Base-by-base conservation (phyloP, 2,113 vertebrate species). In the Seriola rivoliana region DNA sequence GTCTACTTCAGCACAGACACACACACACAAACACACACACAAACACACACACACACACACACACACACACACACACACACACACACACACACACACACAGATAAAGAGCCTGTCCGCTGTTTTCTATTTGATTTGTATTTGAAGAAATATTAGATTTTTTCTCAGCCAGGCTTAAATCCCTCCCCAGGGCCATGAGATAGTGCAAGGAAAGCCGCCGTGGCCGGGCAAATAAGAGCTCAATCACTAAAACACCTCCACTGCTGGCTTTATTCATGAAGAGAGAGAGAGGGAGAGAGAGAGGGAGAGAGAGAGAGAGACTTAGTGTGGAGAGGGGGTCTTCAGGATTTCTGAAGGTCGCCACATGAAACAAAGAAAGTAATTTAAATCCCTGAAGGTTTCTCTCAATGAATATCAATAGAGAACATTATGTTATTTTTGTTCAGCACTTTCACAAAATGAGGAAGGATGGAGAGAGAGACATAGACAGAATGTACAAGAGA, bases 41-140 rank as follows among this genome's bases (percentile, higher is more conserved):
- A 38, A 13, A 69, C 16, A n/a, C 6, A 63, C 4, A 63, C 32
- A 40, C 23, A 71, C 59, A 59, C 73, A 32, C 8, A 25, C 9
- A 29, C n/a, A 17, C 44, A 38, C n/a, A 36, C 36, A 66, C 66
- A 67, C 25, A 38, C 17, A 69, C 16, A n/a, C 6, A 63, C 4
- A 63, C 32, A 40, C 23, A 71, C 59, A 59, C 73, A 72, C 38
- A 71, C 50, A 59, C 57, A n/a, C 13, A 52, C 10, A 40, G 13
- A 72, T 40, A 48, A 72, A 90, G 80, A 89, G 88, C 85, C 79
- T 88, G 81, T 80, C 62, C 32, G 44, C 71, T 84, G 72, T 60
- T 85, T 89, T 90, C 75, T 88, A 78, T 93, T 91, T 84, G 78
- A 91, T 88, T 91, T 88, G 70, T 90, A 88, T 84, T 91, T 86